phyloP scores from a whole-genome alignment of 1,140 invertebrate species.

The Mamestra configurata region DNA sequence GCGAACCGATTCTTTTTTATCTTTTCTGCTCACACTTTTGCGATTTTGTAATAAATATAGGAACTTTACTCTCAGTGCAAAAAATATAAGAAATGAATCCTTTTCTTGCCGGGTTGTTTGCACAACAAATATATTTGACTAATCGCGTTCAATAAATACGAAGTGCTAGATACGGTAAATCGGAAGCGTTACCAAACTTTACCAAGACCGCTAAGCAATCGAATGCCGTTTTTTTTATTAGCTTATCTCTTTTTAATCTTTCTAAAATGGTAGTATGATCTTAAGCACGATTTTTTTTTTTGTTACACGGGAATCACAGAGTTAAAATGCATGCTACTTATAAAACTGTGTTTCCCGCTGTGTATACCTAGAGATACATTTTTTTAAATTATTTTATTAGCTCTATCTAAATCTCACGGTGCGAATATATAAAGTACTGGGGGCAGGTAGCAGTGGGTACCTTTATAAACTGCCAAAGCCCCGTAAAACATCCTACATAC shows the following conservation, averaged over 20 bases:
- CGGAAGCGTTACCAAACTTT: constrained; percentile 74
- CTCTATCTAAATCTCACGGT: constrained; percentile 77
- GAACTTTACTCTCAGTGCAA: constrained; percentile 85
- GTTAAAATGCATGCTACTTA: constrained; percentile 58
- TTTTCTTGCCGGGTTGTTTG: constrained; percentile 52
- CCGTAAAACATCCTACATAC: constrained; percentile 73
- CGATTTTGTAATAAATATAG: constrained; percentile 79
- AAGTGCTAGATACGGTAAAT: constrained; percentile 65
- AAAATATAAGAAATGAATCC: constrained; percentile 71
- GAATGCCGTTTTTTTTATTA: constrained; percentile 62
- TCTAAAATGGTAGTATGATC: constrained; percentile 77
- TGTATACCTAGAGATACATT: constrained; percentile 68
- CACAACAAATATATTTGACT: constrained; percentile 61
- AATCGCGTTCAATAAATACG: constrained; percentile 60
- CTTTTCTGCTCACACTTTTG: constrained; percentile 57
- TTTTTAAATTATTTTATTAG: constrained; percentile 74
- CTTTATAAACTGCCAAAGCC: constrained; percentile 67
- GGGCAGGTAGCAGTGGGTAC: constrained; percentile 63
- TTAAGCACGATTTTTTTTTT: constrained; percentile 73
- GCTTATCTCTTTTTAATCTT: constrained; percentile 61
- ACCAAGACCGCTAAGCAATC: constrained; percentile 74
- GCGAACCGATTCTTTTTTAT: constrained; percentile 66
- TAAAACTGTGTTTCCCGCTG: constrained; percentile 59
- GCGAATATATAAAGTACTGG: constrained; percentile 74
- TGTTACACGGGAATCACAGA: constrained; percentile 56